phyloP scores from a whole-genome alignment of 2,113 vertebrate species.

The Phaethornis superciliosus region DNA sequence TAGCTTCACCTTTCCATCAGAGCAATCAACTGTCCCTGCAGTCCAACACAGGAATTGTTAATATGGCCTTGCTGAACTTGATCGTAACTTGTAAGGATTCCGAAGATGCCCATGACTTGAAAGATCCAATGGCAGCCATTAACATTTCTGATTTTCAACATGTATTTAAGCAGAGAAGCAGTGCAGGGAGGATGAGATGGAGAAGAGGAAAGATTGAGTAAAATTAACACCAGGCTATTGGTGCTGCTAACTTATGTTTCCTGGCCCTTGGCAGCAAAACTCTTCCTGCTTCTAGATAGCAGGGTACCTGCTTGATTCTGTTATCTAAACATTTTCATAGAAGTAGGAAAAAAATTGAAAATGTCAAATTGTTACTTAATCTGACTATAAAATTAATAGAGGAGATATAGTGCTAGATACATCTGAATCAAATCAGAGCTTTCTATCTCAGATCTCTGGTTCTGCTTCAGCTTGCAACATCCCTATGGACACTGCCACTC shows the following conservation, averaged over 20 bases:
- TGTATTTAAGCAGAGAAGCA: background rate
- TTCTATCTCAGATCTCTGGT: background rate
- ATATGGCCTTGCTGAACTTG: background rate
- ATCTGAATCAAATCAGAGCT: background rate
- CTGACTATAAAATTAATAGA: background rate
- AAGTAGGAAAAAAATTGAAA: background rate
- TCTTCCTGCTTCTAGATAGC: background rate
- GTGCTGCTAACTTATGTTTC: background rate
- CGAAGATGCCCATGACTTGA: background rate
- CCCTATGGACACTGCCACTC: background rate
- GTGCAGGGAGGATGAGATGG: background rate
- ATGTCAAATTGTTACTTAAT: background rate
- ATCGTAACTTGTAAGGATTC: background rate
- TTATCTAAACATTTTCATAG: background rate
- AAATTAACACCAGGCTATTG: background rate
- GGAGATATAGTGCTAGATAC: background rate
- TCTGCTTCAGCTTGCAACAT: background rate
- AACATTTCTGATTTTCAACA: background rate
- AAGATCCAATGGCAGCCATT: background rate
- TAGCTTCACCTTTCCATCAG: background rate
- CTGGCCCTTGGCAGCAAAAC: background rate
- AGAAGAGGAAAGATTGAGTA: background rate
- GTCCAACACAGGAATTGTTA: background rate
- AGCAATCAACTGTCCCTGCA: background rate
- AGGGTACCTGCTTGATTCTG: background rate